phyloP scores from a whole-genome alignment of 30 jellyfish, hydroid and myxozoan genomes.

The Catostylus mosaicus region DNA sequence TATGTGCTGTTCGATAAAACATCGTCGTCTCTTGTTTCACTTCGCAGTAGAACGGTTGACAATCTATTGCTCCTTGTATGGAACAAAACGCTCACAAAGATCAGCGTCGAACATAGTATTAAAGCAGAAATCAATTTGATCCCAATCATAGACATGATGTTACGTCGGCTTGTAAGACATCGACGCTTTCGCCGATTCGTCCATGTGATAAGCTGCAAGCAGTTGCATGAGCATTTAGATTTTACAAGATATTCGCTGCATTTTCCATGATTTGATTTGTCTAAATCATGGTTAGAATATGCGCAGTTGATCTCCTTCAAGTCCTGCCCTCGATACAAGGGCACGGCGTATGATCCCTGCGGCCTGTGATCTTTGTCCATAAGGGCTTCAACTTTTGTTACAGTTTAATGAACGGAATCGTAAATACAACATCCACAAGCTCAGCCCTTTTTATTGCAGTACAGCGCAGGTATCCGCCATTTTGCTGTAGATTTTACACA shows the following conservation, averaged over 20 bases:
- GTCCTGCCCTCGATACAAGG: slow-evolving; percentile 10
- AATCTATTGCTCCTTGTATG: neutral
- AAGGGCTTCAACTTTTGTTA: neutral
- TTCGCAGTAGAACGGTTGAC: neutral
- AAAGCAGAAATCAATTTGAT: slow-evolving; percentile 4
- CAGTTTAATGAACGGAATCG: slow-evolving; percentile 8
- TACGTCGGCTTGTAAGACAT: slow-evolving; percentile 38
- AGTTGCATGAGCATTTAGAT: slow-evolving; percentile 28
- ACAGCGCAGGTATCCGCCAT: no score
- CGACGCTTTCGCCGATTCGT: slow-evolving; percentile 33
- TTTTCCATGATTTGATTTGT: neutral
- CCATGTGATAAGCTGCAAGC: slow-evolving; percentile 6
- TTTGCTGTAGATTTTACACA: no score
- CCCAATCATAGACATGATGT: slow-evolving; percentile 15
- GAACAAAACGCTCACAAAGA: slow-evolving; percentile 3
- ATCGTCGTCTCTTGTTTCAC: neutral
- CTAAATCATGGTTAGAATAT: slow-evolving; percentile 18
- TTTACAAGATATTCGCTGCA: neutral
- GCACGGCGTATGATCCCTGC: slow-evolving; percentile 32
- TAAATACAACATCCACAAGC: neutral
- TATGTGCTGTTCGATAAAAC: neutral
- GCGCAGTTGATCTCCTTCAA: neutral
- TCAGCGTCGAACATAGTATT: neutral
- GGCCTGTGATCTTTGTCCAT: slow-evolving; percentile 39
- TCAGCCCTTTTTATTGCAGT: no score